Conservation (phyloP, 1,140 invertebrate genomes). For the Hypsibius dujardini region DNA sequence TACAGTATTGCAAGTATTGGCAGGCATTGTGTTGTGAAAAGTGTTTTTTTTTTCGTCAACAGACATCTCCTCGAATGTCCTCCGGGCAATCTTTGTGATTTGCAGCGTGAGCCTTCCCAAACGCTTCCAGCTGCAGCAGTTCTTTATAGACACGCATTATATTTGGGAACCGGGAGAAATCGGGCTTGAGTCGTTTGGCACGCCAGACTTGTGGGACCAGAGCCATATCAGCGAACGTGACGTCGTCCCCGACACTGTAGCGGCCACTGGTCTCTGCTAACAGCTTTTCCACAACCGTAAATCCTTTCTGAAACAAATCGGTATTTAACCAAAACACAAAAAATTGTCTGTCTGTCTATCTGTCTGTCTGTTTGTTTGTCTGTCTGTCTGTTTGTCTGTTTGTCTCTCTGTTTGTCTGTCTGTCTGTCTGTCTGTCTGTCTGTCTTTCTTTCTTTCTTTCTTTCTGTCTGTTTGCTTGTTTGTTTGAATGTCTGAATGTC, state of each 20-base stretch:
- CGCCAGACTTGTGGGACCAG: conserved; percentile 83
- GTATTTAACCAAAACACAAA: too few species aligned
- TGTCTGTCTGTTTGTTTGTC: too few species aligned
- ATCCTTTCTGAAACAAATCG: conserved; percentile 15
- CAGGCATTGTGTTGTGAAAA: too few species aligned
- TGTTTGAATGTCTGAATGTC: too few species aligned
- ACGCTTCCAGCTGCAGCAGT: conserved; percentile 54
- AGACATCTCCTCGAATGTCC: conserved; percentile 29
- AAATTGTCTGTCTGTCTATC: too few species aligned
- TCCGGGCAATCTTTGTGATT: conserved; percentile 75
- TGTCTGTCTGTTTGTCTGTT: too few species aligned
- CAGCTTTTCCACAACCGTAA: conserved; percentile 59
- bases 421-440: too few species aligned
- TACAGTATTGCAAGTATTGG: too few species aligned
- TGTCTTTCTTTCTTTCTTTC: too few species aligned
- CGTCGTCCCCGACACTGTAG: conserved; percentile 78
- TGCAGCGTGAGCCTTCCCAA: conserved; percentile 64
- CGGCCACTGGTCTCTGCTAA: conserved; percentile 65
- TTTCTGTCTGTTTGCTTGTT: too few species aligned
- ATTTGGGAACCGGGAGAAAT: conserved; percentile 60
- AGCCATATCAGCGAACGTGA: conserved; percentile 83
- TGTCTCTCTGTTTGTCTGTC: too few species aligned
- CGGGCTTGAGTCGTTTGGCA: conserved; percentile 33
- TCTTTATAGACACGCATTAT: conserved; percentile 61
- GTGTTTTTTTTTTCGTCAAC: neutral